phyloP scores from a whole-genome alignment of 2,113 vertebrate genomes.

The Paedocypris sp. region DNA sequence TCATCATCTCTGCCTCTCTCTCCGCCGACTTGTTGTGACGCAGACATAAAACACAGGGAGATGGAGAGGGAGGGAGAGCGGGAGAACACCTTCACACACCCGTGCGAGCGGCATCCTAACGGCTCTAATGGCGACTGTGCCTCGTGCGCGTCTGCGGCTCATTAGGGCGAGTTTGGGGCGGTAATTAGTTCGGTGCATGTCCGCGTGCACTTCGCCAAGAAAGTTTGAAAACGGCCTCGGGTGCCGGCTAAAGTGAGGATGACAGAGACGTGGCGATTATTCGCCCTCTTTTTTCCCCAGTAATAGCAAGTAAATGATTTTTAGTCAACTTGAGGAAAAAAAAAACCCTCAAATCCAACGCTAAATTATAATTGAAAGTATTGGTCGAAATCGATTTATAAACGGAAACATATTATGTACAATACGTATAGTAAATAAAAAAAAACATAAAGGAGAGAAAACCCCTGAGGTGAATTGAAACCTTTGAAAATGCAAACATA shows the following conservation, averaged over 20 bases:
- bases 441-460: no score
- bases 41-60: constrained; percentile 71
- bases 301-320: no score
- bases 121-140: neutral
- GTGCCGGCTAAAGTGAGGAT: neutral
- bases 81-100: constrained; percentile 45
- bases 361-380: no score
- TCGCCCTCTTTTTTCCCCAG: neutral
- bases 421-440: no score
- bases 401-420: no score
- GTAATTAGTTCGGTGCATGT: constrained; percentile 41
- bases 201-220: constrained; percentile 23
- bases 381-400: no score
- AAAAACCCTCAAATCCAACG: no score
- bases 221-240: constrained; percentile 38
- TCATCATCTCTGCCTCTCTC: constrained; percentile 55
- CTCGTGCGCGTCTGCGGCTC: constrained; percentile 28
- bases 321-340: no score
- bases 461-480: no score
- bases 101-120: constrained; percentile 46
- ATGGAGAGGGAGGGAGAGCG: constrained; percentile 43
- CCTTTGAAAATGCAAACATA: no score
- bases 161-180: constrained; percentile 53
- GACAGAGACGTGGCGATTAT: neutral
- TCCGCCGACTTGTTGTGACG: constrained; percentile 70